Evolutionary conservation across 2,797 vertebrate genomes (phyloP).

Genomic region (Poecilia gillii): DNA sequence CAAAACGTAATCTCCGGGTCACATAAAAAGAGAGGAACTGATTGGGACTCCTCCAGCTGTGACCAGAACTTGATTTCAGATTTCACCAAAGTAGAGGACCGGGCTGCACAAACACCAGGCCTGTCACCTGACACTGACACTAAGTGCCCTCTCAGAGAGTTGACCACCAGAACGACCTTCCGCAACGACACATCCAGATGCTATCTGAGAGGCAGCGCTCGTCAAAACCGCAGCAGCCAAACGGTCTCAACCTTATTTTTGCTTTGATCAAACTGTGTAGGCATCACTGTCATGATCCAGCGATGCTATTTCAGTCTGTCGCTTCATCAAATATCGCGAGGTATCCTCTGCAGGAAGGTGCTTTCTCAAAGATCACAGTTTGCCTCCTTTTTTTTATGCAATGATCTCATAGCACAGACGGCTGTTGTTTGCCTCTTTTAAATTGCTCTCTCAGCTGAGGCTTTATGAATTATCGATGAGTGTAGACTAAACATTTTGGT

Average conservation of each 20-base stretch:
- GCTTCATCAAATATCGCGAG: conserved; percentile 32
- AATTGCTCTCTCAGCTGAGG: conserved; percentile 54
- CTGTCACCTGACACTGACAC: conserved; percentile 65
- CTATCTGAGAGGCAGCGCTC: conserved; percentile 65
- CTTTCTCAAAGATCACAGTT: conserved; percentile 25
- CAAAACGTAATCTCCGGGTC: conserved; percentile 14
- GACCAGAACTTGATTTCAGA: conserved; percentile 40
- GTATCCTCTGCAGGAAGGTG: conserved; percentile 36
- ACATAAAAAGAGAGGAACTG: neutral
- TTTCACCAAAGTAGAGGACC: conserved; percentile 27
- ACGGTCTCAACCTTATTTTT: conserved; percentile 61
- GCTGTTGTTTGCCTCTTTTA: conserved; percentile 56
- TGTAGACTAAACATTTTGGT: conserved; percentile 19
- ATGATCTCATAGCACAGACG: conserved; percentile 37
- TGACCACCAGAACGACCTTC: conserved; percentile 74
- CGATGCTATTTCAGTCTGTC: conserved; percentile 70
- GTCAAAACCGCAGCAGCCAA: conserved; percentile 71
- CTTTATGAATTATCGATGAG: conserved; percentile 74
- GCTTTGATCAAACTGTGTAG: conserved; percentile 66
- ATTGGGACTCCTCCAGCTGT: conserved; percentile 19
- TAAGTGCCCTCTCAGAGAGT: conserved; percentile 69
- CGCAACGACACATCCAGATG: conserved; percentile 61
- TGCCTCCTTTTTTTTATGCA: conserved; percentile 30
- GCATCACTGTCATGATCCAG: conserved; percentile 61
- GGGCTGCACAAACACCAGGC: conserved; percentile 34